A percentile compares a stretch with the other conserved stretches of the same genome.
phyloP scores from a whole-genome alignment of 2,797 vertebrate species.

The Cercopithecus diana region DNA sequence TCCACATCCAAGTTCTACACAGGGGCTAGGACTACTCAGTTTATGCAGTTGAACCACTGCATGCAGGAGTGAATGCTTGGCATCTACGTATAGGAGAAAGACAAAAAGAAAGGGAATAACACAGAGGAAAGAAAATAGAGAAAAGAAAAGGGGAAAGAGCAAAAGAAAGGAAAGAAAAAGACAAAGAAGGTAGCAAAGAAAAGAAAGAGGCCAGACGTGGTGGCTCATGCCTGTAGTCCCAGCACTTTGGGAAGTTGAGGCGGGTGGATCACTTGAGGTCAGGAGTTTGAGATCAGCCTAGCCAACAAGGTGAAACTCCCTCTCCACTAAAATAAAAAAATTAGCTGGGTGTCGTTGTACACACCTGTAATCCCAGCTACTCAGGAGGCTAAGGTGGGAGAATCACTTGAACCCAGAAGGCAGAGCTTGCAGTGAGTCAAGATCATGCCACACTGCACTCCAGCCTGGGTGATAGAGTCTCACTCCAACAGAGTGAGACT shows the following conservation, averaged over 20 bases:
- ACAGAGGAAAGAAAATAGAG: background rate
- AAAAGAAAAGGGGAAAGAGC: no score
- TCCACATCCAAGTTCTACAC: background rate
- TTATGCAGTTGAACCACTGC: background rate
- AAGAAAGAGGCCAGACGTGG: background rate
- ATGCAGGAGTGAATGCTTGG: background rate
- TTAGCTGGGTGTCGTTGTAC: background rate
- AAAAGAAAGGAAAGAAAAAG: background rate
- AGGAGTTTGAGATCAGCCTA: background rate
- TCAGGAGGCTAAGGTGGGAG: background rate
- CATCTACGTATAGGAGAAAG: background rate
- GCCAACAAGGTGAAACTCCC: background rate
- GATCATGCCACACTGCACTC: background rate
- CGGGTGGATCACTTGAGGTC: background rate
- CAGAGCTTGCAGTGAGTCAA: no score
- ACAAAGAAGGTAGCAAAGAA: background rate
- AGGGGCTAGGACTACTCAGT: background rate
- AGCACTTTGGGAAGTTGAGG: background rate
- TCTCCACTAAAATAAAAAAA: background rate
- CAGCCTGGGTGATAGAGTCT: background rate
- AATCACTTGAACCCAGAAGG: background rate
- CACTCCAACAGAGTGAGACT: background rate
- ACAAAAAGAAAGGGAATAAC: background rate
- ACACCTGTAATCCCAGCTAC: background rate
- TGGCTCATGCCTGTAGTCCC: background rate